A percentile compares a stretch with the other conserved stretches of the same genome.
Conservation (phyloP, 2,888 invertebrate genomes). For the Monoplex corrugatus region DNA sequence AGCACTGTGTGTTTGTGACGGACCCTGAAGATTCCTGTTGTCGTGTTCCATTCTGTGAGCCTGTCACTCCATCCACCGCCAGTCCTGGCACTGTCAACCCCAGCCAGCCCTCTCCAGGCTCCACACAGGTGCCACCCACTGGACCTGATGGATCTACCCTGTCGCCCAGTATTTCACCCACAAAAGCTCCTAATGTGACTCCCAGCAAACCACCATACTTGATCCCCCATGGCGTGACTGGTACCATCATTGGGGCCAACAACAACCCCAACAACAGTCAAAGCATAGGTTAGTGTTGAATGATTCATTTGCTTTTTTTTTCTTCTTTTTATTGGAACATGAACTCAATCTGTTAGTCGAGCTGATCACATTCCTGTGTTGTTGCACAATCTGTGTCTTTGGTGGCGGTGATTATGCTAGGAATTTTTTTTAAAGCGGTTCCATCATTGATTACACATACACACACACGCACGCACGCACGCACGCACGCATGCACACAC, state of each 20-base stretch:
- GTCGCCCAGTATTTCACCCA: conserved; percentile 55
- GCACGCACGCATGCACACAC: not conserved
- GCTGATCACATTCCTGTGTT: no score
- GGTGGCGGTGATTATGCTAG: not conserved
- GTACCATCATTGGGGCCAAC: conserved; percentile 47
- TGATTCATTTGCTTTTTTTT: not conserved
- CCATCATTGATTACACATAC: no score
- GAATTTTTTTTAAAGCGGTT: no score
- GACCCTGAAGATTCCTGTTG: conserved; percentile 71
- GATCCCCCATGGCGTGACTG: conserved; percentile 61
- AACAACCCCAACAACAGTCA: conserved; percentile 36
- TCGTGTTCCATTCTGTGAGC: conserved; percentile 63
- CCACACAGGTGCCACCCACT: conserved; percentile 42
- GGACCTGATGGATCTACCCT: conserved; percentile 42
- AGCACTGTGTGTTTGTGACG: conserved; percentile 64
- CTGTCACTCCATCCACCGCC: conserved; percentile 45
- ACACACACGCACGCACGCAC: no score
- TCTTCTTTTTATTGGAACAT: not conserved
- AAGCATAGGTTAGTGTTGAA: not conserved
- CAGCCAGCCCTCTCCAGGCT: conserved; percentile 40
- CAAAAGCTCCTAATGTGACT: conserved; percentile 43
- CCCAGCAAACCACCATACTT: conserved; percentile 50
- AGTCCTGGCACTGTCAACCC: conserved; percentile 53
- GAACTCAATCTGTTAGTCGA: no score
- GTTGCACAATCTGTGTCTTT: no score